Conservation (phyloP, 2,888 invertebrate species). For the Chloromyia formosa region DNA sequence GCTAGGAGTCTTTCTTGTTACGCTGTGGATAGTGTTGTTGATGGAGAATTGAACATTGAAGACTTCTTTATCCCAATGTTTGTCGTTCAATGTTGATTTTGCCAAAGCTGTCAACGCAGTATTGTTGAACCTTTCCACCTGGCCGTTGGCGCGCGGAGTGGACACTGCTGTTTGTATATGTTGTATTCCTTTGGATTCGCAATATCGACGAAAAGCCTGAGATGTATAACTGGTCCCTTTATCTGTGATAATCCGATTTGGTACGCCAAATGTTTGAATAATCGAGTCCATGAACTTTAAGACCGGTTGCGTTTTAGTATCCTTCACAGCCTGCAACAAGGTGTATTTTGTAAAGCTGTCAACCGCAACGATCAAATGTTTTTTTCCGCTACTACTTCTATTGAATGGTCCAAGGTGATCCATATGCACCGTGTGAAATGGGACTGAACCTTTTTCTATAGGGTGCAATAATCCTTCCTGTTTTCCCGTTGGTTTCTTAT, state of each 20-base stretch:
- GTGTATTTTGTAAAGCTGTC: conserved; percentile 3
- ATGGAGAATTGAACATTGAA: not conserved
- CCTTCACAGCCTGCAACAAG: not conserved
- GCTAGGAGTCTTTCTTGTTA: not conserved
- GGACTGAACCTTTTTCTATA: not conserved
- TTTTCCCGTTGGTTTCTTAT: conserved; percentile 54
- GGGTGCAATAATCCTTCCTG: conserved; percentile 53
- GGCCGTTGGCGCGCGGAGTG: conserved; percentile 35
- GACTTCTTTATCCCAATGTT: not conserved
- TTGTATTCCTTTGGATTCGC: not conserved
- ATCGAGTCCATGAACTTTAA: not conserved
- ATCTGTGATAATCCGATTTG: not conserved
- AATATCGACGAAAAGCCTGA: not conserved
- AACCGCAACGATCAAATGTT: not conserved
- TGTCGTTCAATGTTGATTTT: not conserved
- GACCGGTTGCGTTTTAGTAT: conserved; percentile 7
- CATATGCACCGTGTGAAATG: conserved; percentile 20
- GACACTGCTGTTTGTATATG: conserved; percentile 13
- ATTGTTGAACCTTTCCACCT: conserved; percentile 38
- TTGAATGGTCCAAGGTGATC: conserved; percentile 19
- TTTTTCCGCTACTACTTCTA: not conserved
- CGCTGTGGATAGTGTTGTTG: not conserved
- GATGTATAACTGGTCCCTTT: too few relatives aligned
- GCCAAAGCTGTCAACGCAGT: not conserved
- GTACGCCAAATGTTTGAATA: not conserved